Percentiles rank a stretch among this genome's conserved stretches.
These are phyloP conservation scores for Tricholaema leucomelas DNA, from an alignment of 2,113 vertebrate species.

Conservation along the genomic window DNA sequence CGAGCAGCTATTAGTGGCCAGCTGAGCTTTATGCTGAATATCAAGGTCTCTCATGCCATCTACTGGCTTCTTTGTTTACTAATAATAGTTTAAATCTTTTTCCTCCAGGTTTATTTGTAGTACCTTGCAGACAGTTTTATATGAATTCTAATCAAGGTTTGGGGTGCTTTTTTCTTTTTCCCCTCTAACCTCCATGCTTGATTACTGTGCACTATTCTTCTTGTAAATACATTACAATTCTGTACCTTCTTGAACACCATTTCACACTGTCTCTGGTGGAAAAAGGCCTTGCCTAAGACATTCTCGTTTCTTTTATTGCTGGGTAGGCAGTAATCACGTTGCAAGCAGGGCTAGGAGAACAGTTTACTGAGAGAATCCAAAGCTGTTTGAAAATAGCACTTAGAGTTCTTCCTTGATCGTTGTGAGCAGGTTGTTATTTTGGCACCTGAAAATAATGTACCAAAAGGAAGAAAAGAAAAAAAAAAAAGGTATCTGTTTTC, in stretches of 20 bases:
- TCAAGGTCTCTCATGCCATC: slow-evolving; percentile 72
- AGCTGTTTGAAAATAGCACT: slow-evolving; percentile 7
- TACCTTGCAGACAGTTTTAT: slow-evolving; percentile 1
- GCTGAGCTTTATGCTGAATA: background rate
- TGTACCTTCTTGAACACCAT: background rate
- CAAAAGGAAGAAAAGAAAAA: background rate
- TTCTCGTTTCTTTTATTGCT: slow-evolving; percentile 35
- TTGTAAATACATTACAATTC: background rate
- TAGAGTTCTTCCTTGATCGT: background rate
- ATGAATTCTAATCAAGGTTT: background rate
- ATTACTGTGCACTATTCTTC: background rate
- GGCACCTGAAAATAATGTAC: background rate
- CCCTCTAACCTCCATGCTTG: background rate
- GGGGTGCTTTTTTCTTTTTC: background rate
- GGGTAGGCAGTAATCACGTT: slow-evolving; percentile 29
- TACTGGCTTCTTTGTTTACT: slow-evolving; percentile 64
- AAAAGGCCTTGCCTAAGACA: background rate
- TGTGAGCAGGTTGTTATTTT: background rate
- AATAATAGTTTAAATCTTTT: background rate
- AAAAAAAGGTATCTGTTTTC: background rate
- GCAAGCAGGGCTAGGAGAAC: background rate
- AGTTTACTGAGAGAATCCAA: slow-evolving; percentile 22
- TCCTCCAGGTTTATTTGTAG: background rate
- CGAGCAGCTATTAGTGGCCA: background rate
- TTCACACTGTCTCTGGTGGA: background rate